phyloP scores from a whole-genome alignment of 2,888 invertebrate species.

The Embidobia sp. region DNA sequence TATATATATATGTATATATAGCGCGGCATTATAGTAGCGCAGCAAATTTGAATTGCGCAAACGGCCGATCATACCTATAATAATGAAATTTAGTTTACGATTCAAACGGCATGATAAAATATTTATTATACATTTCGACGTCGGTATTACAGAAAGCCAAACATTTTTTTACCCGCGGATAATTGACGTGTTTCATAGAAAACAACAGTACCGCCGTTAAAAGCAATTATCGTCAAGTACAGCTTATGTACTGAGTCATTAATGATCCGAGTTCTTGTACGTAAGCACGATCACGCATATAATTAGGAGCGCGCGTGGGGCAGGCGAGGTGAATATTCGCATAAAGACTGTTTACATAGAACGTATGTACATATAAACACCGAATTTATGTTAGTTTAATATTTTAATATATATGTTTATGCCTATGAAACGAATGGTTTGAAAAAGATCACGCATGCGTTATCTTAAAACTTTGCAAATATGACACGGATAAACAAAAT shows the following conservation, averaged over 20 bases:
- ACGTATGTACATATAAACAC: conserved; percentile 48
- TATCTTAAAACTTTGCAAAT: too few relatives aligned
- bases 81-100: conserved; percentile 60
- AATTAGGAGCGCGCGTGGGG: conserved; percentile 58
- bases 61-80: conserved; percentile 36
- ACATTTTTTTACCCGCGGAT: conserved; percentile 27
- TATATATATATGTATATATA: conserved; percentile 18
- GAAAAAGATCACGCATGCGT: conserved; percentile 8
- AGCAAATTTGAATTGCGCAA: conserved; percentile 57
- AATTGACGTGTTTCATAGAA: conserved; percentile 65
- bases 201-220: conserved; percentile 56
- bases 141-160: conserved; percentile 23
- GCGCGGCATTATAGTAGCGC: too few relatives aligned
- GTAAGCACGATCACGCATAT: conserved; percentile 65
- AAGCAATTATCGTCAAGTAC: conserved; percentile 61
- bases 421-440: conserved; percentile 1
- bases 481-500: too few relatives aligned
- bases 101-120: conserved; percentile 45
- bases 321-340: conserved; percentile 60
- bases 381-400: conserved; percentile 54
- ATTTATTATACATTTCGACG: conserved; percentile 31
- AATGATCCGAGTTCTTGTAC: conserved; percentile 62
- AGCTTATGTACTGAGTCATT: conserved; percentile 62
- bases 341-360: conserved; percentile 59
- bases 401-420: conserved; percentile 48